phyloP scores from a whole-genome alignment of 2,113 vertebrate genomes.

The Dipodomys stephensi region DNA sequence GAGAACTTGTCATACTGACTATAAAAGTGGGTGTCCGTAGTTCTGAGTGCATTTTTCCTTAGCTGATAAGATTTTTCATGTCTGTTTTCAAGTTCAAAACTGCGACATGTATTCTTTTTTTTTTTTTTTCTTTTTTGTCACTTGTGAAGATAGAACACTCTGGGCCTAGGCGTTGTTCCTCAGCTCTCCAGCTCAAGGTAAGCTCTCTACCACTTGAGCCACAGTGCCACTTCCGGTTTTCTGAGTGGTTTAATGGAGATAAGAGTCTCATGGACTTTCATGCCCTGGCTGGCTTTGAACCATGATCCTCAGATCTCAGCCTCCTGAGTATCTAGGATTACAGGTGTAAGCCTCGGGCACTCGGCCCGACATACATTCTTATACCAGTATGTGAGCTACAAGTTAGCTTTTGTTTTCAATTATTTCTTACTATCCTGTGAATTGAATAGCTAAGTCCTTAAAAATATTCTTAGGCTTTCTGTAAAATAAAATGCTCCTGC shows the following conservation, averaged over 20 bases:
- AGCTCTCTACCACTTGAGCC: too few species aligned
- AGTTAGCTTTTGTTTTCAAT: conserved; percentile 19
- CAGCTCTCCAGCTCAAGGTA: too few species aligned
- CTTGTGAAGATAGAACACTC: too few species aligned
- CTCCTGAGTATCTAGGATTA: too few species aligned
- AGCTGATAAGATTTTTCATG: background rate
- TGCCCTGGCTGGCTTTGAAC: too few species aligned
- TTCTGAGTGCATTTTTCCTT: conserved; percentile 13
- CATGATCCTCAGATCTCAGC: too few species aligned
- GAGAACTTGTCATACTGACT: conserved; percentile 15
- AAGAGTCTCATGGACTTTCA: too few species aligned
- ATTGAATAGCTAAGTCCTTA: conserved; percentile 33
- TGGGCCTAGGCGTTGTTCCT: too few species aligned
- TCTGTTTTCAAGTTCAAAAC: conserved; percentile 54
- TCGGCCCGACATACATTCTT: background rate
- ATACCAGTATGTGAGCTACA: background rate
- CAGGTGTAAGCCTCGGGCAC: too few species aligned
- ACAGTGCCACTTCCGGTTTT: too few species aligned
- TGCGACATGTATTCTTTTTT: background rate
- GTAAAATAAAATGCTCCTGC: background rate
- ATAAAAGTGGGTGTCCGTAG: conserved; percentile 38
- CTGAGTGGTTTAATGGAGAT: too few species aligned
- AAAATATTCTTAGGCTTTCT: conserved; percentile 1
- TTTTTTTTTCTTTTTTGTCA: too few species aligned
- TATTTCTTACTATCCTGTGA: conserved; percentile 61